Base-by-base conservation (phyloP, 2,113 vertebrate species). In the Bambusicola thoracicus region DNA sequence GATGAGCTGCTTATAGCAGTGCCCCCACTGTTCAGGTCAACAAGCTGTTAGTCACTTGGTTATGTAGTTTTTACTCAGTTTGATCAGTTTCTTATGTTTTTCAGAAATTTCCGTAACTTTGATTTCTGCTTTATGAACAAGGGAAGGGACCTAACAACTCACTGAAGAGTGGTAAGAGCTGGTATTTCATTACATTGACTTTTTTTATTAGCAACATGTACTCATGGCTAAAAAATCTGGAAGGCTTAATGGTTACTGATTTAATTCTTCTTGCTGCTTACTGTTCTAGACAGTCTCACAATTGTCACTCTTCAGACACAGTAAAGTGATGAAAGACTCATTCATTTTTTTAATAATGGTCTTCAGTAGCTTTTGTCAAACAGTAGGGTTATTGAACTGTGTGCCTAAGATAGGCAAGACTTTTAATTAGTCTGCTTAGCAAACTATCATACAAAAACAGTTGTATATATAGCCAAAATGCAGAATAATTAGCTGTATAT, bases 161-260 rank as follows among this genome's bases (percentile, higher is more conserved):
- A 0, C 55, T 59, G 85, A 75, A 82, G 53, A 17, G 67, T 85
- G 96, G 95, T 96, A 95, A 95, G 91, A 70, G 29, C 67, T 67
- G 76, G 8, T 34, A 56, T 81, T 92, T 87, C 40, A 43, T 85
- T 56, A 41, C 4, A 0, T 76, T 1, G 14, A 18, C 87, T 84
- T 74, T 21, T 74, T 53, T 43, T 32, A n/a, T 53, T 85, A 34
- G 43, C 38, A 72, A 13, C 6, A 13, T 3, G 0, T 38, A 6
- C 66, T 73, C 16, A 3, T 34, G 34, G 34, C 38, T 77, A 2
- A 67, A 34, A 72, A 87, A 66, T 66, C 40, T 34, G 88, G 30
- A 79, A 76, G 20, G 62, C 48, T 68, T 16, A 87, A 68, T 32
- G 27, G 10, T 51, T 65, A 15, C 20, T 62, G 7, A 18, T 74